These are phyloP conservation scores for Phenganax subtilis DNA, from an alignment of 92 coral and sea anemone genomes.

Conservation along the genomic window DNA sequence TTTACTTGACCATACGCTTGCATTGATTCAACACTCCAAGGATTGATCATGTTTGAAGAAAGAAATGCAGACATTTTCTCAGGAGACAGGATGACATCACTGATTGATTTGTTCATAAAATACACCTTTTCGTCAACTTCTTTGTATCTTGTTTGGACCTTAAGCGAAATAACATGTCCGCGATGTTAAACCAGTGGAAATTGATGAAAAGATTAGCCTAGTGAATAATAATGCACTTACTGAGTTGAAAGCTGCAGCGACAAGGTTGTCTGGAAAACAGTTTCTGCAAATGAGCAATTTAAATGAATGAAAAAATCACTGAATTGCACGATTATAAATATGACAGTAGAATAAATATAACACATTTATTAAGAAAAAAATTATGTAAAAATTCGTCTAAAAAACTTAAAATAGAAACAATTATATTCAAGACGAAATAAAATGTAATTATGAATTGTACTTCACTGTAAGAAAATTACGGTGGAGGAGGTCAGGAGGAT, in stretches of 20 bases:
- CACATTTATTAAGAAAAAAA: too few relatives aligned
- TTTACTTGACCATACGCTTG: constrained; percentile 21
- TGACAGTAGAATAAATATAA: too few relatives aligned
- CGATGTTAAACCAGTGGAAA: too few relatives aligned
- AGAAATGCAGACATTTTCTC: constrained; percentile 35
- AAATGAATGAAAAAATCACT: background rate
- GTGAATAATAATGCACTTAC: background rate
- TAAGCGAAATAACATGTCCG: too few relatives aligned
- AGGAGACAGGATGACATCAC: constrained; percentile 3
- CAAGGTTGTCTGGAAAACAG: constrained; percentile 49
- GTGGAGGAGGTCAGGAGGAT: too few relatives aligned
- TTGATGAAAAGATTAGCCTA: too few relatives aligned
- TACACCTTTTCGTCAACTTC: constrained; percentile 38
- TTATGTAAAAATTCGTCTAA: too few relatives aligned
- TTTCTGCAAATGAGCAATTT: constrained; percentile 15
- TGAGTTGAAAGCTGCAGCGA: constrained; percentile 22
- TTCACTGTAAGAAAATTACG: too few relatives aligned
- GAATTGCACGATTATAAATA: too few relatives aligned
- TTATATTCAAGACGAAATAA: too few relatives aligned
- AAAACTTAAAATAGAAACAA: too few relatives aligned
- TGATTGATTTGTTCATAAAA: constrained; percentile 25
- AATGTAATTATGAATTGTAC: too few relatives aligned
- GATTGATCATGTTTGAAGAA: constrained; percentile 35
- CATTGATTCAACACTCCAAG: constrained; percentile 30
- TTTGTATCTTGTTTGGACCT: constrained; percentile 45